Evolutionary conservation across 2,888 invertebrate species (phyloP), one percentile per base, ranked within the genome.

Genomic region (Phalera bucephala): DNA sequence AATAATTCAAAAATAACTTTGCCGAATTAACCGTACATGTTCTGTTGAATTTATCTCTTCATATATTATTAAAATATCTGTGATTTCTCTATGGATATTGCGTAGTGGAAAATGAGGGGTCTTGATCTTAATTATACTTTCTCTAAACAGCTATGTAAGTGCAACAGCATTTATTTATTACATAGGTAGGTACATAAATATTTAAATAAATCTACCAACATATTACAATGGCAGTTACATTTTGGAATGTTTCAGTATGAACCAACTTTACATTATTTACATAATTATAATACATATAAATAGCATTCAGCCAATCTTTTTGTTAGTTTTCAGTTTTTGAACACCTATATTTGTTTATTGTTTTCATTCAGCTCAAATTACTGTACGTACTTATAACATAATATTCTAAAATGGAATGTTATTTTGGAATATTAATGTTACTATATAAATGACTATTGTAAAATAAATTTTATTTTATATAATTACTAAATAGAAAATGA

Each of bases 231-330:
- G 43, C 28, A 44, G 33, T 12, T 27, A 45, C 28, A 38, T 28
- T 21, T 7, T 57, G 57, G 57, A 57, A 57, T 57, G 54, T 57
- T 36, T 28, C 35, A 39, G 54, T 57, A 49, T 52, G 46, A 29
- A 37, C 19, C 21, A 23, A 38, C 23, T 7, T 31, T 33, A 34
- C 27, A 41, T n/a, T 47, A 56, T 50, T 47, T 56, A 55, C 52
- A 55, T 14, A 34, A 23, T 15, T 25, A 33, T 15, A 25, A 17
- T 26, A 31, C 7, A 22, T 22, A 22, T 19, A 19, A 5, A 3
- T 5, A 22, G 22, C 8, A 22, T 22, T 22, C 22, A 6, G 2
- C 2, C 22, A 22, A 3, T 4, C 2, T 22, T 22, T 22, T n/a
- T n/a, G 7, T 22, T 3, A 17, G 22, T 22, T 4, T 22, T 19